Evolutionary conservation across 2,797 vertebrate genomes (phyloP).

Genomic region (Gastrophryne carolinensis): DNA sequence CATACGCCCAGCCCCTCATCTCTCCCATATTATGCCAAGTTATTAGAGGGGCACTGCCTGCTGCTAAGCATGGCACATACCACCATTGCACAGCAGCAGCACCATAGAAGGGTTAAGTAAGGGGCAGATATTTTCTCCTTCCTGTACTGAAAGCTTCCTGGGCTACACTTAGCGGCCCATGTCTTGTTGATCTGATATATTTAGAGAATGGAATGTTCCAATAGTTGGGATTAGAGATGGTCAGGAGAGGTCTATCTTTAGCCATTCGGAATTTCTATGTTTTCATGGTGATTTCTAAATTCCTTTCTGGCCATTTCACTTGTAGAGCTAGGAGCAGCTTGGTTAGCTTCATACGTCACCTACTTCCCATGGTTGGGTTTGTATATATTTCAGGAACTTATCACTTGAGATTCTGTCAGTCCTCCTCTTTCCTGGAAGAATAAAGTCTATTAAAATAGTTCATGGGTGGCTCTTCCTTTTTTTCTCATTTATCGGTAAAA

Average conservation of each 20-base stretch:
- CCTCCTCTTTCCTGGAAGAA: conserved; percentile 8
- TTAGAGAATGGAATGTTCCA: neutral
- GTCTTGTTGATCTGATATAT: no score
- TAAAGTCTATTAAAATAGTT: no score
- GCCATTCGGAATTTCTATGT: neutral
- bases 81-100: no score
- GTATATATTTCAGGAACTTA: conserved; percentile 16
- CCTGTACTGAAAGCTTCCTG: no score
- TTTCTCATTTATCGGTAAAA: no score
- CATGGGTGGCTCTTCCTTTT: neutral
- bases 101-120: no score
- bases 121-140: no score
- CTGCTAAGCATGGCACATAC: no score
- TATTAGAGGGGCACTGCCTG: no score
- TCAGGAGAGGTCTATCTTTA: neutral
- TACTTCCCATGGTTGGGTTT: conserved; percentile 16
- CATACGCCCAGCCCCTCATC: no score
- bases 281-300: neutral
- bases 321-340: neutral
- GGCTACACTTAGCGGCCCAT: neutral
- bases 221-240: neutral
- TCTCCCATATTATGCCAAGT: no score
- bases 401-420: neutral
- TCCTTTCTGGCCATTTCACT: neutral
- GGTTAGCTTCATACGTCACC: neutral